phyloP scores from a whole-genome alignment of 2,888 invertebrate genomes.

The Sarcophaga caerulescens region DNA sequence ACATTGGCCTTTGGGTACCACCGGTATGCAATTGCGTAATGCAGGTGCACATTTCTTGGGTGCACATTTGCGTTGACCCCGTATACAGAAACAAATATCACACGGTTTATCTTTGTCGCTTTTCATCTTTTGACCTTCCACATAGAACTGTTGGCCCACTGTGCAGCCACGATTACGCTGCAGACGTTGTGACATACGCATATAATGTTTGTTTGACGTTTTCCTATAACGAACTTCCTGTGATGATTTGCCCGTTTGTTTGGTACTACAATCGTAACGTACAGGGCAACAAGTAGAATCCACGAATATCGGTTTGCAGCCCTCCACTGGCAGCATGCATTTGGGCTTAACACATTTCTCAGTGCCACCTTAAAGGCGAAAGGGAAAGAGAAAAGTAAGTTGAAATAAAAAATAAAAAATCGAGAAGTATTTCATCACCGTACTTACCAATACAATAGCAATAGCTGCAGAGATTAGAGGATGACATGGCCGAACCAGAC shows the following conservation, averaged over 20 bases:
- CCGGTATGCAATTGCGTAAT: constrained; percentile 88
- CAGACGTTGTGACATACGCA: constrained; percentile 77
- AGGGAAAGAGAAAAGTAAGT: neutral
- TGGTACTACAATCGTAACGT: constrained; percentile 86
- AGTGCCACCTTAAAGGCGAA: constrained; percentile 81
- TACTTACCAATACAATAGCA: constrained; percentile 88
- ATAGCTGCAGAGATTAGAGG: constrained; percentile 90
- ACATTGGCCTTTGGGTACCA: constrained; percentile 89
- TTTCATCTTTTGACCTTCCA: constrained; percentile 87
- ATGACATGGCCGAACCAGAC: constrained; percentile 88
- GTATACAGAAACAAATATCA: constrained; percentile 91
- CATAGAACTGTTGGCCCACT: constrained; percentile 83
- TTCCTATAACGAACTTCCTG: constrained; percentile 78
- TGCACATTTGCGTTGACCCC: constrained; percentile 88
- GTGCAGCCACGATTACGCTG: constrained; percentile 83
- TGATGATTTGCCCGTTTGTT: constrained; percentile 78
- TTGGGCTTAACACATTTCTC: constrained; percentile 90
- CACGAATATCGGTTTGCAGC: constrained; percentile 82
- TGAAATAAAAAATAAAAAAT: neutral
- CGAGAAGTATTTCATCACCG: neutral
- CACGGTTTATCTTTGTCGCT: constrained; percentile 83
- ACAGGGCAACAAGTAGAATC: constrained; percentile 88
- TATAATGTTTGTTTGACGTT: constrained; percentile 78
- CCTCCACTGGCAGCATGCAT: constrained; percentile 88
- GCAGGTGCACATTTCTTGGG: constrained; percentile 89